Evolutionary conservation across 2,888 invertebrate genomes (phyloP), one percentile per base, ranked within the genome.

Genomic region (Poecilobothrus nobilitatus): DNA sequence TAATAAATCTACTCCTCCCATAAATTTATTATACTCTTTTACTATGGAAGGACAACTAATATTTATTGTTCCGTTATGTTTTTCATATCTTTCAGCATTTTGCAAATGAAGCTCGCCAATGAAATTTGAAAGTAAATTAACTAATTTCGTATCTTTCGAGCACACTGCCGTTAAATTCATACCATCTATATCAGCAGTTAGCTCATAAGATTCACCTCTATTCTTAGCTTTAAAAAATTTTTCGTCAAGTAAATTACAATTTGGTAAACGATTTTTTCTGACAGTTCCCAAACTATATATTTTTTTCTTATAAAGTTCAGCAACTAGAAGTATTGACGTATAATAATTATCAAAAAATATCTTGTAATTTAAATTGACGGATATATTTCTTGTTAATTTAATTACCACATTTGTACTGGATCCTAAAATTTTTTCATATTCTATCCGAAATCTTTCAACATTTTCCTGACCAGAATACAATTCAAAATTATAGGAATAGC

Each of bases 401-500:
- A n/a, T n/a, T n/a, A n/a, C n/a, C n/a, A n/a, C n/a, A n/a, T n/a
- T n/a, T n/a, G n/a, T n/a, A n/a, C n/a, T n/a, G n/a, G n/a, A n/a
- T n/a, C n/a, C n/a, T n/a, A 65, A 66, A 64, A 69, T 27, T 66
- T 72, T 72, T 12, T 71, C 70, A 65, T 70, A 71, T 68, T 68
- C 71, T 21, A 72, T 27, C n/a, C 67, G 67, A 63, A 69, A 68
- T 44, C 70, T 71, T 44, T 68, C 62, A 61, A 63, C 37, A 34
- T 71, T 68, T 70, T 72, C 72, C 63, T 69, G 70, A 15, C 70
- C 72, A 62, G 71, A 67, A 63, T 71, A 69, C 33, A 68, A 65
- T 65, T 72, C 71, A 68, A 73, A 68, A 67, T 72, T 71, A 68
- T 74, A 74, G n/a, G 72, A 69, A 67, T 70, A 74, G 21, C 73